phyloP scores from a whole-genome alignment of 2,888 invertebrate genomes.

The Drosophila niveifrons region DNA sequence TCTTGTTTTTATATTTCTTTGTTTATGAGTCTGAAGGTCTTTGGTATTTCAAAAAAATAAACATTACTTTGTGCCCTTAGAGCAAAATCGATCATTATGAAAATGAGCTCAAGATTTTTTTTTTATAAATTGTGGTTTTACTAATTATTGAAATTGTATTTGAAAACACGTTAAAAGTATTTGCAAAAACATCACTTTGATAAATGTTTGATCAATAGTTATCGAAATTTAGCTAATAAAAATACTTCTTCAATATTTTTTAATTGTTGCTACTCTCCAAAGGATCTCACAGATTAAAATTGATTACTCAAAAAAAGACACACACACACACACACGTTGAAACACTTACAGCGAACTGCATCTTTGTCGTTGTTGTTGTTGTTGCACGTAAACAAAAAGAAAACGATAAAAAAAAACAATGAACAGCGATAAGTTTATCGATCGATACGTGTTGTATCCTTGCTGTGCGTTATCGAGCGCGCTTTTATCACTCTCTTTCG shows the following conservation, averaged over 20 bases:
- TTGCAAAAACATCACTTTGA: not conserved
- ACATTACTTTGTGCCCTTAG: no score
- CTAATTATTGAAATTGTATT: no score
- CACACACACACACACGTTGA: conserved; percentile 1
- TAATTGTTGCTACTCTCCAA: not conserved
- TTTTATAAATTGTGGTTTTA: no score
- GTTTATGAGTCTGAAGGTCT: no score
- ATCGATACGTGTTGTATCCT: conserved; percentile 47
- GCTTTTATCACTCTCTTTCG: not conserved
- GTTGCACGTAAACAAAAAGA: conserved; percentile 29
- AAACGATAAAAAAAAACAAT: conserved; percentile 36
- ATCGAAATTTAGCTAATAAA: conserved; percentile 7
- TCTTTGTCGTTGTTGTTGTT: conserved; percentile 37
- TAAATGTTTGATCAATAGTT: not conserved
- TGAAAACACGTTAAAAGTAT: no score
- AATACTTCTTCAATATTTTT: not conserved
- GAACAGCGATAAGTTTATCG: conserved; percentile 16
- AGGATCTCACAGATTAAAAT: conserved; percentile 9
- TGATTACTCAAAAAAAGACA: conserved; percentile 15
- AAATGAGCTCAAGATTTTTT: no score
- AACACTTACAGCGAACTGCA: conserved; percentile 59
- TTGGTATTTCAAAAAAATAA: no score
- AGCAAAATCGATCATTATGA: no score
- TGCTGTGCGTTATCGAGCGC: conserved; percentile 9
- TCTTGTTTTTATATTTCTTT: no score